A percentile compares a stretch with the other conserved stretches of the same genome.
phyloP scores from a whole-genome alignment of 2,888 invertebrate species.

The Drosophila nr. fundita region DNA sequence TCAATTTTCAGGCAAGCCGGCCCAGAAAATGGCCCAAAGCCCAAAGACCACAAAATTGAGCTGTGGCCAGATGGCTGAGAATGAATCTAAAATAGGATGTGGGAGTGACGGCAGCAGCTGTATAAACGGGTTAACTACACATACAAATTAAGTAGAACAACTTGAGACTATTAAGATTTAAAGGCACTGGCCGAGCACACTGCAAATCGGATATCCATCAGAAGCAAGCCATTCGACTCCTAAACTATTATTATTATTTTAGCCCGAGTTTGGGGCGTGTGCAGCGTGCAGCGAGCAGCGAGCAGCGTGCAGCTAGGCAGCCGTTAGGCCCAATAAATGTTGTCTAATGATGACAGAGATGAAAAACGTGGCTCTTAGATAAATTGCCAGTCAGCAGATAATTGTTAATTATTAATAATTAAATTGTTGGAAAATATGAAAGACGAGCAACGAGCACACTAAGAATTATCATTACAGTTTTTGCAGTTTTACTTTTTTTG shows the following conservation, averaged over 20 bases:
- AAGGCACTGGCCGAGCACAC: constrained; percentile 12
- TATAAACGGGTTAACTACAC: constrained; percentile 64
- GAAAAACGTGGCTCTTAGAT: constrained; percentile 30
- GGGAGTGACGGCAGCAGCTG: constrained; percentile 24
- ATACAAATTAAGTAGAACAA: constrained; percentile 41
- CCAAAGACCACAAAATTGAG: constrained; percentile 41
- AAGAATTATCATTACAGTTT: constrained; percentile 69
- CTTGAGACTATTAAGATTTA: constrained; percentile 29
- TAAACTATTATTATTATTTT: constrained; percentile 40
- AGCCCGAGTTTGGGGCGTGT: constrained; percentile 2
- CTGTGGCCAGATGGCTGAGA: constrained; percentile 26
- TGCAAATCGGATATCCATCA: constrained; percentile 5
- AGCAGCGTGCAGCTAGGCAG: neutral
- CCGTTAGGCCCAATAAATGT: constrained; percentile 28
- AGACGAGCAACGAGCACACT: constrained; percentile 40
- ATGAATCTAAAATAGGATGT: neutral
- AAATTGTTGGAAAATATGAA: constrained; percentile 63
- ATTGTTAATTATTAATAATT: constrained; percentile 78
- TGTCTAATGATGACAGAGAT: constrained; percentile 24
- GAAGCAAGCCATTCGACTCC: constrained; percentile 37
- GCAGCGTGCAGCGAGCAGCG: constrained; percentile 6
- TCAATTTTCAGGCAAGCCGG: constrained; percentile 51
- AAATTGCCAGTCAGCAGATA: constrained; percentile 60
- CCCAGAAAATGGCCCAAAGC: constrained; percentile 10
- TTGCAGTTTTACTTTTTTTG: constrained; percentile 1